Percentiles rank a stretch among this genome's conserved stretches.
These are phyloP conservation scores for Seira sanloemensis DNA, from an alignment of 2,888 invertebrate species.

Conservation along the genomic window DNA sequence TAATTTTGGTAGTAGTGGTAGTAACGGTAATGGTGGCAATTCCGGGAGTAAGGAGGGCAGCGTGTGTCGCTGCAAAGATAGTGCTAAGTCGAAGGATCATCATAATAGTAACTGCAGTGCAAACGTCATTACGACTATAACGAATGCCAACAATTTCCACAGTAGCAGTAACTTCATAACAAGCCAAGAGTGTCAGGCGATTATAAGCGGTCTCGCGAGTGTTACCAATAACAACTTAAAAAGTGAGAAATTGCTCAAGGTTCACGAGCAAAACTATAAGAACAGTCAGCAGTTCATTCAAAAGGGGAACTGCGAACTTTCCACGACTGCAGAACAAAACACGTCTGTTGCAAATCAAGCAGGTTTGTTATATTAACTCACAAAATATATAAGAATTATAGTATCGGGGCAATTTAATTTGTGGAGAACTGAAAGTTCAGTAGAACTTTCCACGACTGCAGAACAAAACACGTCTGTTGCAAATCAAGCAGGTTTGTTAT, in stretches of 20 bases:
- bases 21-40: conserved; percentile 12
- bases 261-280: conserved; percentile 35
- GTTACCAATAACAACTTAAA: neutral
- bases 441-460: conserved; percentile 24
- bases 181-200: conserved; percentile 27
- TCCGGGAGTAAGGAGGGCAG: neutral
- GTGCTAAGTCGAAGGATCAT: neutral
- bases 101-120: neutral
- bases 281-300: conserved; percentile 22
- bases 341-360: conserved; percentile 46
- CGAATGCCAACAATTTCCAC: conserved; percentile 14
- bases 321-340: conserved; percentile 14
- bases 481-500: conserved; percentile 55
- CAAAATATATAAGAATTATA: no score
- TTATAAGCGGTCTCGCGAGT: conserved; percentile 14
- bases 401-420: no score
- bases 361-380: conserved; percentile 50
- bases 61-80: conserved; percentile 7
- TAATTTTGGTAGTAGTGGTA: conserved; percentile 42
- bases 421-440: no score
- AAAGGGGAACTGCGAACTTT: conserved; percentile 38
- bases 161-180: neutral
- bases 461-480: conserved; percentile 40
- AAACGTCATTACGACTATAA: conserved; percentile 15
- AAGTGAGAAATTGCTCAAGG: neutral